phyloP scores from a whole-genome alignment of 1,140 invertebrate genomes.

The Vollenhovia emeryi region DNA sequence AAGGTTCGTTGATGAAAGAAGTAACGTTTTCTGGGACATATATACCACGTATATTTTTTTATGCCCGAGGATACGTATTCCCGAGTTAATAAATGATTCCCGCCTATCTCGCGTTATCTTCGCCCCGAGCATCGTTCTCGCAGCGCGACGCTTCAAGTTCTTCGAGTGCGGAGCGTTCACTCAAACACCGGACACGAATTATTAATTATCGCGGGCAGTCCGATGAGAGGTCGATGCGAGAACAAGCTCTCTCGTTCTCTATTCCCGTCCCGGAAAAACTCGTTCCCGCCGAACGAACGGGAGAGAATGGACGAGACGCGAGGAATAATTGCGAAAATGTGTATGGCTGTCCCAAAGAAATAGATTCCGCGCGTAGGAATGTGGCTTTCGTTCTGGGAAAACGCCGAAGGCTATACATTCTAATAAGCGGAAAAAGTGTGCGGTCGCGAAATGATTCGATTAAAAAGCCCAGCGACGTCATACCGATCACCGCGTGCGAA shows the following conservation, averaged over 20 bases:
- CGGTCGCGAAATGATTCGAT: conserved; percentile 33
- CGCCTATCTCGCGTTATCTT: conserved; percentile 43
- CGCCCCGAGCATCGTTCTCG: conserved; percentile 19
- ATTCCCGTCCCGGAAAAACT: conserved; percentile 32
- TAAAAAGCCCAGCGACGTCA: conserved; percentile 25
- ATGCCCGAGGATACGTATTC: background rate
- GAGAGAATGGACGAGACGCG: background rate
- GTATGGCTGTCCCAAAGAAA: conserved; percentile 17
- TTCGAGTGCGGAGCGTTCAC: conserved; percentile 10
- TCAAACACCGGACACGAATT: conserved; percentile 58
- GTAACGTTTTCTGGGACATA: background rate
- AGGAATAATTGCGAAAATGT: conserved; percentile 55
- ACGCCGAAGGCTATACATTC: conserved; percentile 8
- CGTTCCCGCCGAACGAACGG: conserved; percentile 6
- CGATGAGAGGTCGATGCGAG: conserved; percentile 4
- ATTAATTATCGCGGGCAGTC: conserved; percentile 62
- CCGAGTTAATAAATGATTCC: conserved; percentile 57
- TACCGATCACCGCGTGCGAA: conserved; percentile 17
- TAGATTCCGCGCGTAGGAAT: conserved; percentile 40
- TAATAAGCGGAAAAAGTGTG: conserved; percentile 21
- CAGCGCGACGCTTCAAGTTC: conserved; percentile 24
- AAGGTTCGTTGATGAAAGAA: background rate
- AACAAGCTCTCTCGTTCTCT: background rate
- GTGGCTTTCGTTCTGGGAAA: conserved; percentile 47
- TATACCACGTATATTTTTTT: background rate